A percentile compares a stretch with the other conserved stretches of the same genome.
These are phyloP conservation scores for Drosophila tristis DNA, from an alignment of 1,140 invertebrate genomes.

Conservation along the genomic window DNA sequence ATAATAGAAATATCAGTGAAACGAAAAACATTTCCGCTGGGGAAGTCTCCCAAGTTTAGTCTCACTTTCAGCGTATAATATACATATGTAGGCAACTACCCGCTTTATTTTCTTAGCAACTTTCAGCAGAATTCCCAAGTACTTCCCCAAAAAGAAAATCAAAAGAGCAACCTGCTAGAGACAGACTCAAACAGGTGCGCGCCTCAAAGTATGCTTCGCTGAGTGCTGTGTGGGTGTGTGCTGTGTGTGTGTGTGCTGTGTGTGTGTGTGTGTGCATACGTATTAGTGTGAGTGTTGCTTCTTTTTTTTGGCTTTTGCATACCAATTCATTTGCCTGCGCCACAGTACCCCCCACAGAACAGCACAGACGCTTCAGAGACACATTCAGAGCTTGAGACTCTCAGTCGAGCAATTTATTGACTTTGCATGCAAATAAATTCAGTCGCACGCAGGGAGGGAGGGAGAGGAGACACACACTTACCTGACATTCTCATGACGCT, in stretches of 20 bases:
- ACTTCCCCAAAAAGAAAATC: conserved; percentile 1
- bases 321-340: conserved; percentile 69
- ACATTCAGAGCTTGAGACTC: conserved; percentile 28
- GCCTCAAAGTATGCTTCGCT: conserved; percentile 58
- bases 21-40: too few relatives aligned
- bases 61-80: background rate
- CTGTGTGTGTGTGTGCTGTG: conserved; percentile 7
- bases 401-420: conserved; percentile 71
- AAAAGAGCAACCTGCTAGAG: conserved; percentile 15
- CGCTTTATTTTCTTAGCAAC: background rate
- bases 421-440: conserved; percentile 79
- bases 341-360: conserved; percentile 18
- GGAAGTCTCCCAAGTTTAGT: too few relatives aligned
- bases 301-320: conserved; percentile 61
- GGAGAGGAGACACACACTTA: conserved; percentile 83
- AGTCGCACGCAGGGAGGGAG: conserved; percentile 8
- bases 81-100: too few relatives aligned
- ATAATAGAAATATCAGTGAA: too few relatives aligned
- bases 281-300: conserved; percentile 5
- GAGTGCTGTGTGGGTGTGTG: conserved; percentile 49
- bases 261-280: background rate
- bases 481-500: conserved; percentile 98
- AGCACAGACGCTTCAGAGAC: conserved; percentile 11
- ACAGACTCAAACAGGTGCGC: conserved; percentile 67
- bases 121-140: conserved; percentile 7